Evolutionary conservation across 2,113 vertebrate genomes (phyloP).

Genomic region (Rafetus swinhoei): DNA sequence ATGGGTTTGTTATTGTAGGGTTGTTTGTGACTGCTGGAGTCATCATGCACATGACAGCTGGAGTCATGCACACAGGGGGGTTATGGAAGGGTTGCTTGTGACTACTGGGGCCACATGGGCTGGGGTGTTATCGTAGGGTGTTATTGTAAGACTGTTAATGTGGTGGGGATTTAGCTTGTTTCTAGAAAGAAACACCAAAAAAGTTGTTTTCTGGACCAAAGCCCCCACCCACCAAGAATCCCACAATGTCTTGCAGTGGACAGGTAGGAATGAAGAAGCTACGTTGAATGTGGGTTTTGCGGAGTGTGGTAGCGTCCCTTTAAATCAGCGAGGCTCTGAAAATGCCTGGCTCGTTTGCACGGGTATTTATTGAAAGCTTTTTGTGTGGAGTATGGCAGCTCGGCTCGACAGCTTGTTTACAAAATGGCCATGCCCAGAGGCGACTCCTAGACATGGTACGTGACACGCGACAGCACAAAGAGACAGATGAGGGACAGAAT

Average conservation of each 20-base stretch:
- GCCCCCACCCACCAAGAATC: neutral
- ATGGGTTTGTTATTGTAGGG: neutral
- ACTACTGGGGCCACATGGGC: neutral
- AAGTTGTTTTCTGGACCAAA: neutral
- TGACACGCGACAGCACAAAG: neutral
- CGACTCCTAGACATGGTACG: neutral
- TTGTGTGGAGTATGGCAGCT: neutral
- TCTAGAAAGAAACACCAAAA: neutral
- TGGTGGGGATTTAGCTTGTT: neutral
- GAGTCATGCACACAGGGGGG: neutral
- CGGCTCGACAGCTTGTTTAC: neutral
- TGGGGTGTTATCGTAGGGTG: neutral
- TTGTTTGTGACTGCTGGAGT: neutral
- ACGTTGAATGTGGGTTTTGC: neutral
- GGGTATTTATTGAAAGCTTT: neutral
- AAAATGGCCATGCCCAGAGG: neutral
- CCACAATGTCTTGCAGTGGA: neutral
- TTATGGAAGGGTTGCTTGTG: neutral
- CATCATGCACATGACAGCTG: neutral
- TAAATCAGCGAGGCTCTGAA: neutral
- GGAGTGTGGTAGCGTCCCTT: neutral
- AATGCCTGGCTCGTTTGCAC: constrained; percentile 7
- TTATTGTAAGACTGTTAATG: neutral
- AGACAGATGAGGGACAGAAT: neutral
- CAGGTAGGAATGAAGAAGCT: neutral